Evolutionary conservation across 1,140 invertebrate genomes (phyloP).

Genomic region (Pogonomyrmex californicus): DNA sequence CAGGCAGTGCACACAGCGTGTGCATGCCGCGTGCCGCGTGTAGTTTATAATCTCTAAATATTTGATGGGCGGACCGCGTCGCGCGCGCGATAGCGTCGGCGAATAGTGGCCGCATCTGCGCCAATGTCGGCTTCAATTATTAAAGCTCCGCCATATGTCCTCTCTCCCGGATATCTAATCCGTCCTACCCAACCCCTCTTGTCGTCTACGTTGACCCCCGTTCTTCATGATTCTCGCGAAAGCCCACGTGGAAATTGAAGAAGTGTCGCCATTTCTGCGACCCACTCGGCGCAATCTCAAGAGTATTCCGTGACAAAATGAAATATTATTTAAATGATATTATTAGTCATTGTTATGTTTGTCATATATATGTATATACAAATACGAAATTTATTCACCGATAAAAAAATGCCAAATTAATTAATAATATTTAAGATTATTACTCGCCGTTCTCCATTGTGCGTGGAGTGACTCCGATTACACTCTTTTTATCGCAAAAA

Average conservation of each 20-base stretch:
- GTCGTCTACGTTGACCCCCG: not conserved
- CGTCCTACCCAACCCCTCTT: slow-evolving; percentile 42
- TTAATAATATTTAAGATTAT: not conserved
- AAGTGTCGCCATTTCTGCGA: not conserved
- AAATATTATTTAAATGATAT: not conserved
- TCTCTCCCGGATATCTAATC: slow-evolving; percentile 68
- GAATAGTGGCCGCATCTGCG: slow-evolving; percentile 76
- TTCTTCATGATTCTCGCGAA: slow-evolving; percentile 49
- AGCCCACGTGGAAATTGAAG: slow-evolving; percentile 9
- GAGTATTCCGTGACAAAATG: not conserved
- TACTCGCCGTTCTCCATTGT: not conserved
- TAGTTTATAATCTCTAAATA: slow-evolving; percentile 81
- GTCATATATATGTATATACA: not conserved
- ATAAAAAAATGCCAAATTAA: not conserved
- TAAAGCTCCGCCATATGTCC: slow-evolving; percentile 80
- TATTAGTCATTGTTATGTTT: not conserved
- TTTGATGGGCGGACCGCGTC: slow-evolving; percentile 74
- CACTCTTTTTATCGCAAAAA: not conserved
- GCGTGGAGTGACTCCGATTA: not conserved
- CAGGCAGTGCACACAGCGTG: not conserved
- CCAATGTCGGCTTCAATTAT: slow-evolving; percentile 80
- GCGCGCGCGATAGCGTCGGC: slow-evolving; percentile 58
- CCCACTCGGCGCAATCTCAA: not conserved
- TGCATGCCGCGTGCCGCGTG: slow-evolving; percentile 36
- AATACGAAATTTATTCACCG: not conserved